Base-by-base conservation (phyloP, 2,113 vertebrate species). In the Saccopteryx bilineata region DNA sequence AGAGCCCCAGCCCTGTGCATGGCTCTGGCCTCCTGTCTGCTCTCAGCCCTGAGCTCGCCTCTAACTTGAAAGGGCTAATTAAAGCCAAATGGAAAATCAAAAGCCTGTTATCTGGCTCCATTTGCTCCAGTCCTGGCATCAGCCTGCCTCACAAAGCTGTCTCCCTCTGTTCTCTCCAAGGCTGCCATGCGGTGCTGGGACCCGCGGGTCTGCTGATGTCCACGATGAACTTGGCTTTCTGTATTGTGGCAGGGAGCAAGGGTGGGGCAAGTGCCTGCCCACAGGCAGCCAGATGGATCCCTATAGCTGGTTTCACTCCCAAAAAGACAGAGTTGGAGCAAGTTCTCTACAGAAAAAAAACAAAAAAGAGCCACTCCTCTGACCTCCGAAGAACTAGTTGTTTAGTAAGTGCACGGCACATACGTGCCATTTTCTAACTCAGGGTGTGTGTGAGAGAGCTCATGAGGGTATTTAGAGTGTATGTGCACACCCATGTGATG, bases 1-100 rank as follows among this genome's bases (percentile, higher is more conserved):
- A 87, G 89, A 96, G 90, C 75, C 74, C 87, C 90, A 90, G 69
- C 0, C 48, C 86, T 82, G 80, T 76, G 72, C 28, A 3, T 0
- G 71, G 72, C 94, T 97, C 98, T 95, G 83, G 94, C 80, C 79
- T 89, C 83, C 94, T 97, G 83, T 97, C 96, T 97, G 90, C 78
- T 92, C 97, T 98, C 91, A 58, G 87, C 26, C 94, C 97, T 87
- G 86, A 98, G 97, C 97, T 98, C 61, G 82, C 92, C 96, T 98
- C 93, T 87, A 78, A 94, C 97, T 98, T 98, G 97, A 98, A 98
- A 98, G 96, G 96, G 94, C 97, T 98, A 98, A 98, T 98, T 98
- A 98, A 98, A 97, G 93, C 21, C 92, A 74, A 96, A 95, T 58
- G 97, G 96, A 97, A 97, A 97, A 98, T 98, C 98, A 98, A 98